Evolutionary conservation across 2,113 vertebrate species (phyloP).

Genomic region (Channa maculata): DNA sequence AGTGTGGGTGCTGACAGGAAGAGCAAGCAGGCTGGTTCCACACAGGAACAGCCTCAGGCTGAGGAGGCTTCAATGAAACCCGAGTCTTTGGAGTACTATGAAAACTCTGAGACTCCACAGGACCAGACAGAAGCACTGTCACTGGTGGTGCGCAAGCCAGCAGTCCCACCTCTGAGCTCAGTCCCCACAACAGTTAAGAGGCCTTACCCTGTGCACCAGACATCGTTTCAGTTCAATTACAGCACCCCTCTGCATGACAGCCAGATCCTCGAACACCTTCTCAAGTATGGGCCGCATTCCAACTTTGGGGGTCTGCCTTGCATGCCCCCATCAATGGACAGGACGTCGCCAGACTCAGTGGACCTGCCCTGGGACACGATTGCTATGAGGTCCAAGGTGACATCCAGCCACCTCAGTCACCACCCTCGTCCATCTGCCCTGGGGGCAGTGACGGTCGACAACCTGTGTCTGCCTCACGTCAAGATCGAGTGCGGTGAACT

Average conservation of each 20-base stretch:
- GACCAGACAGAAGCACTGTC: constrained; percentile 80
- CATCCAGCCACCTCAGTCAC: constrained; percentile 80
- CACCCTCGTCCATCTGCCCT: constrained; percentile 74
- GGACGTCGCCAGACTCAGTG: constrained; percentile 75
- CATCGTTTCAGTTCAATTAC: constrained; percentile 78
- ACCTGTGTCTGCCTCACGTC: constrained; percentile 81
- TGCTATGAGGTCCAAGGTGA: constrained; percentile 81
- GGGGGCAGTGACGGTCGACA: constrained; percentile 71
- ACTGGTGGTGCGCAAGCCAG: constrained; percentile 78
- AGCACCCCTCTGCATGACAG: constrained; percentile 81
- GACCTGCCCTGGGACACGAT: constrained; percentile 84
- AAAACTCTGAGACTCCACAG: constrained; percentile 73
- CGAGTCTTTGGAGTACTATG: constrained; percentile 74
- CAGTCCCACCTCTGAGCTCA: constrained; percentile 65
- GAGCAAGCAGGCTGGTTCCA: constrained; percentile 49
- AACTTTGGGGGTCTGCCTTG: constrained; percentile 73
- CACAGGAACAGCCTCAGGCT: constrained; percentile 63
- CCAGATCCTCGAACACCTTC: constrained; percentile 86
- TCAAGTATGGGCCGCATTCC: constrained; percentile 79
- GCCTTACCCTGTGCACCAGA: constrained; percentile 75
- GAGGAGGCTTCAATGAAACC: constrained; percentile 69
- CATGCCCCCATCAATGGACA: constrained; percentile 74
- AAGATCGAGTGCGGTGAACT: constrained; percentile 83
- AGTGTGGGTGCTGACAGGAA: constrained; percentile 61
- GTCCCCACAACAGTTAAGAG: constrained; percentile 78